phyloP scores from a whole-genome alignment of 2,888 invertebrate species.

The Thereva nobilitata region DNA sequence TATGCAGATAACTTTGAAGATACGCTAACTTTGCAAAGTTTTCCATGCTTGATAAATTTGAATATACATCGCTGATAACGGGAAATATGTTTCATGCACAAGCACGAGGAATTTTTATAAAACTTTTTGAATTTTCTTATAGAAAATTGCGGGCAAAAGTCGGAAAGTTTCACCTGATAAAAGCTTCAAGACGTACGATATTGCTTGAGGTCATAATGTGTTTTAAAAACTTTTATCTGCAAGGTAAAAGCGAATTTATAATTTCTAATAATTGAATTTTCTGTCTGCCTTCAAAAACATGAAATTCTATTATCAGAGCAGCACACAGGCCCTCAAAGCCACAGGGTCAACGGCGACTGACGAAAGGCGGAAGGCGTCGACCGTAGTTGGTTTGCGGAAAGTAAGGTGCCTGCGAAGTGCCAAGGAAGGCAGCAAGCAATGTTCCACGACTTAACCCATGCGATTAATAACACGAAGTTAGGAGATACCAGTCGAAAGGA shows the following conservation, averaged over 20 bases:
- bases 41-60: slow-evolving; percentile 23
- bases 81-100: slow-evolving; percentile 30
- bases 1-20: slow-evolving; percentile 19
- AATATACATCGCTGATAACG: slow-evolving; percentile 33
- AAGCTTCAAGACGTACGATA: slow-evolving; percentile 21
- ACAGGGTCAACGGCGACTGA: too few species aligned
- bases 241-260: slow-evolving; percentile 11
- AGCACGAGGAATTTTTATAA: slow-evolving; percentile 12
- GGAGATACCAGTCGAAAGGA: too few species aligned
- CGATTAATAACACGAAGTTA: too few species aligned
- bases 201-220: slow-evolving; percentile 17
- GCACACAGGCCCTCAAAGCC: too few species aligned
- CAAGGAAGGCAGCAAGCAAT: too few species aligned
- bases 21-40: slow-evolving; percentile 13
- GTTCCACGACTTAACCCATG: too few species aligned
- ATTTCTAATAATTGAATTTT: slow-evolving; percentile 26
- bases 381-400: too few species aligned
- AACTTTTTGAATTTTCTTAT: slow-evolving; percentile 26
- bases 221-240: slow-evolving; percentile 22
- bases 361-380: too few species aligned
- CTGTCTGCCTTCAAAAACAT: slow-evolving; percentile 15
- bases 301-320: neutral
- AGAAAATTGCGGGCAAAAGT: slow-evolving; percentile 20
- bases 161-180: slow-evolving; percentile 24
- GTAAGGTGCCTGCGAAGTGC: too few species aligned